Conservation (phyloP, 2,797 vertebrate species). For the Gallirallus australis region DNA sequence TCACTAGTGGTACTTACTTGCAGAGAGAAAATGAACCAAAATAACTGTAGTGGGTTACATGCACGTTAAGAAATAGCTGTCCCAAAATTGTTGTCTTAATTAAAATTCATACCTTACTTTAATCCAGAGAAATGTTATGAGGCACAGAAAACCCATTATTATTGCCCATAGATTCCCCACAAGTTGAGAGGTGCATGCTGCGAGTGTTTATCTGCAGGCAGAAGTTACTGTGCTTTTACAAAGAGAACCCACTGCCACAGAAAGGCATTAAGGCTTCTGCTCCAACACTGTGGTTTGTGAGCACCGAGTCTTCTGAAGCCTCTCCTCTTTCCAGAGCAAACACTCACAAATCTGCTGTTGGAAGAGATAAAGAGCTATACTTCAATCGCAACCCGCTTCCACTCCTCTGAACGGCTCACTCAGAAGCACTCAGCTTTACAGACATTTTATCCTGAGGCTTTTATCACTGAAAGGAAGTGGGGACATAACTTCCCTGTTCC, state of each 20-base stretch:
- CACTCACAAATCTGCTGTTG: background rate
- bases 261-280: background rate
- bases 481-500: background rate
- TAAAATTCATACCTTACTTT: background rate
- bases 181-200: background rate
- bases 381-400: conserved; percentile 5
- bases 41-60: background rate
- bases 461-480: conserved; percentile 1
- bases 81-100: background rate
- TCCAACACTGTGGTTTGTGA: background rate
- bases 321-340: background rate
- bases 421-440: background rate
- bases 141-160: background rate
- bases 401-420: background rate
- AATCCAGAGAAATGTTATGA: background rate
- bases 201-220: background rate
- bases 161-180: background rate
- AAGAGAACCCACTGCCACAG: background rate
- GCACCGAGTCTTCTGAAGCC: background rate
- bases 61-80: background rate
- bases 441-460: conserved; percentile 40
- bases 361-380: conserved; percentile 24
- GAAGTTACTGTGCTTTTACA: background rate
- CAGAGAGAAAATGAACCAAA: background rate
- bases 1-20: background rate